phyloP scores from a whole-genome alignment of 2,113 vertebrate genomes.

The Phalacrocorax aristotelis region DNA sequence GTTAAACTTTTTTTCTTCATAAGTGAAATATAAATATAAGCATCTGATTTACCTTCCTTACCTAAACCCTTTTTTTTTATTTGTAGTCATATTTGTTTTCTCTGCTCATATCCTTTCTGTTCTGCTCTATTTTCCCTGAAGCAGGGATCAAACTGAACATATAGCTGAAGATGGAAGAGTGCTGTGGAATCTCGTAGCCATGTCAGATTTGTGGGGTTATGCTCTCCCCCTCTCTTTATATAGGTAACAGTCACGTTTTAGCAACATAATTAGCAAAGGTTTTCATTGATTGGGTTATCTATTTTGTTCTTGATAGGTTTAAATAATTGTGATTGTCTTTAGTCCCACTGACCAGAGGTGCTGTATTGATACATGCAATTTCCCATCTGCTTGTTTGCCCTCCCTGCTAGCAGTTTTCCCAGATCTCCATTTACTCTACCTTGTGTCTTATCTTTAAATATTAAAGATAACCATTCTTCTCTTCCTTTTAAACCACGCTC shows the following conservation, averaged over 20 bases:
- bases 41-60: neutral
- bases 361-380: neutral
- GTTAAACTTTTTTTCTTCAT: neutral
- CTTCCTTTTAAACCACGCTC: neutral
- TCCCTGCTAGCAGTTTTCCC: neutral
- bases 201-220: neutral
- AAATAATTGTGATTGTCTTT: neutral
- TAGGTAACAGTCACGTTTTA: neutral
- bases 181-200: neutral
- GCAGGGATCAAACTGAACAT: neutral
- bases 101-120: neutral
- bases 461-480: neutral
- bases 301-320: neutral
- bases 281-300: neutral
- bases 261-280: neutral
- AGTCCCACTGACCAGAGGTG: neutral
- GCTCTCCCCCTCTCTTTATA: neutral
- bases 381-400: neutral
- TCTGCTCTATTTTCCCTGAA: neutral
- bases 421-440: neutral
- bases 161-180: neutral
- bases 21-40: neutral
- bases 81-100: rapidly evolving
- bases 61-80: neutral
- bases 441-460: neutral